A percentile compares a stretch with the other conserved stretches of the same genome.
phyloP scores from a whole-genome alignment of 1,140 invertebrate genomes.

The Micrasema longulum region DNA sequence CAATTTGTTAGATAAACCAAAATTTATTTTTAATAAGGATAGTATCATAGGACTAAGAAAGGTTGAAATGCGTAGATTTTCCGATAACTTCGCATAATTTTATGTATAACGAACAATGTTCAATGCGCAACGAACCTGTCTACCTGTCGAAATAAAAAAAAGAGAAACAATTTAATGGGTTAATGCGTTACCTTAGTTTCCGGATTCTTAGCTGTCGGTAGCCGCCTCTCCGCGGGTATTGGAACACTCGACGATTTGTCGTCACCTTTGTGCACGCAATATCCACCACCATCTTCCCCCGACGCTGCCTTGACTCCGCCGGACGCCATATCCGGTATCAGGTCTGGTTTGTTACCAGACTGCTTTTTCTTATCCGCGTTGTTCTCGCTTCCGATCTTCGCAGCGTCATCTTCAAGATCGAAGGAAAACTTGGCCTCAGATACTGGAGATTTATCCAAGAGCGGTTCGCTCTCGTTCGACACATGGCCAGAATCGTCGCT shows the following conservation, averaged over 20 bases:
- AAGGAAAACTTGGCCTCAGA: slow-evolving; percentile 47
- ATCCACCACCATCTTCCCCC: not conserved
- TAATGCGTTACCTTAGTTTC: slow-evolving; percentile 40
- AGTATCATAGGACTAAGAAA: no score
- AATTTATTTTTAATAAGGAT: no score
- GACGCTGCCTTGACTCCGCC: not conserved
- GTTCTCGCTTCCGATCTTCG: not conserved
- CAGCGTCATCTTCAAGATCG: not conserved
- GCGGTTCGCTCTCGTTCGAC: slow-evolving; percentile 75
- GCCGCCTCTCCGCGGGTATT: slow-evolving; percentile 26
- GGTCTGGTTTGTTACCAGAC: slow-evolving; percentile 15
- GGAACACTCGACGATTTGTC: slow-evolving; percentile 10
- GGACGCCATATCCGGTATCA: slow-evolving; percentile 30
- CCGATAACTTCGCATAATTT: no score
- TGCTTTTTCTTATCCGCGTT: not conserved
- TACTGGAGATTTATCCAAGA: slow-evolving; percentile 57
- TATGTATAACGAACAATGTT: no score
- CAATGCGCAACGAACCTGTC: no score
- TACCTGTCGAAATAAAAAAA: no score
- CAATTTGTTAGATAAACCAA: no score
- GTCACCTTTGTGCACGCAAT: not conserved
- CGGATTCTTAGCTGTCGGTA: slow-evolving; percentile 26
- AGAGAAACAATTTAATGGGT: no score
- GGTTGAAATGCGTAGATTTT: no score
- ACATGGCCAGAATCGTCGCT: slow-evolving; percentile 84